Evolutionary conservation across 1,140 invertebrate genomes (phyloP).

Genomic region (Trichonephila clavata): DNA sequence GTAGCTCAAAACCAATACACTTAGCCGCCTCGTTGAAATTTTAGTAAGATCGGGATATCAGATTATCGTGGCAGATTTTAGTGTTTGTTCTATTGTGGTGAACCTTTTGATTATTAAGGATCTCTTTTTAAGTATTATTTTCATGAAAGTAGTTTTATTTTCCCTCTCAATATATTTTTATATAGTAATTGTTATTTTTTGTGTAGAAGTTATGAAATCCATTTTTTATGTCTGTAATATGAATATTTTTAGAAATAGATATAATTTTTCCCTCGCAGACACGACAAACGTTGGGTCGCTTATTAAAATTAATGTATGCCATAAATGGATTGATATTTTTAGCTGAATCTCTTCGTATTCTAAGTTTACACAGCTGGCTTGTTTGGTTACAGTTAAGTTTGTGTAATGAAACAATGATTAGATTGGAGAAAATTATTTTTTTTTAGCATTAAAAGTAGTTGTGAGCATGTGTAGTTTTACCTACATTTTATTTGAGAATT

Average conservation of each 20-base stretch:
- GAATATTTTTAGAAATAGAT: no score
- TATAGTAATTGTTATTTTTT: not conserved
- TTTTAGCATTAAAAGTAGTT: no score
- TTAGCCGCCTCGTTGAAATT: not conserved
- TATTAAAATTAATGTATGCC: conserved; percentile 29
- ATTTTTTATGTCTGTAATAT: no score
- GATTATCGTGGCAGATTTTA: not conserved
- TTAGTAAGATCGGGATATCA: not conserved
- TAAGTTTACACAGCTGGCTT: conserved; percentile 9
- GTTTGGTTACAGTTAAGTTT: not conserved
- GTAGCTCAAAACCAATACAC: not conserved
- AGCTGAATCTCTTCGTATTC: not conserved
- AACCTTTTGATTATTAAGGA: not conserved
- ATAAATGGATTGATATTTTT: not conserved
- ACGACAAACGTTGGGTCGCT: not conserved
- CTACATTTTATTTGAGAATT: no score
- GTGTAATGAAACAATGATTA: not conserved
- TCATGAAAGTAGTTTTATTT: not conserved
- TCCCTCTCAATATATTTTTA: not conserved
- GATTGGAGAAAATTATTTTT: not conserved
- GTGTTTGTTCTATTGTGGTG: not conserved
- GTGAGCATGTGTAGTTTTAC: no score
- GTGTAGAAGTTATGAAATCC: not conserved
- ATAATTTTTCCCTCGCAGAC: no score
- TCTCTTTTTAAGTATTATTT: not conserved